Evolutionary conservation across 2,797 vertebrate species (phyloP), one percentile per base, ranked within the genome.

Genomic region (Pseudochromis fuscus): DNA sequence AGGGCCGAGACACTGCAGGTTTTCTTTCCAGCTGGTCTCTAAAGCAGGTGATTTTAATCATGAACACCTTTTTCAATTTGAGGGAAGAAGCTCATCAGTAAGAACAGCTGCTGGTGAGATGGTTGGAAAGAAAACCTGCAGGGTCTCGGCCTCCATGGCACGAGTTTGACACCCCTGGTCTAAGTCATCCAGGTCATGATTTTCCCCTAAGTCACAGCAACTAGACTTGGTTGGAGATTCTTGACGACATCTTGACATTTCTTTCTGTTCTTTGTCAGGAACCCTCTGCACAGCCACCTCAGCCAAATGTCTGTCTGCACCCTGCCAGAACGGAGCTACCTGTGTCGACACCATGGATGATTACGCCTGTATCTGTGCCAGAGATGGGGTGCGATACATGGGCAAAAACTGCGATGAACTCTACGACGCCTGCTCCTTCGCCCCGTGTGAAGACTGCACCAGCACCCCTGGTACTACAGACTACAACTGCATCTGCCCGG

Each of bases 301-400:
- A 3, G 89, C 92, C 4, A 86, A 89, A 62, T 99, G 97, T 59
- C 69, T 92, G 72, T 95, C 94, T 0, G 90, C 81, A 0, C 95
- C 96, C 0, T 99, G 97, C 15, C 75, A 91, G 33, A 96, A 97
- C 0, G 95, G 94, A 7, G 96, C 94, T 0, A 91, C 88, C 51
- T 99, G 97, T 67, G 79, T 90, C 73, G 94, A 95, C 72, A 86
- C 84, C n/a, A 89, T 88, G 67, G 89, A 82, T 0, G 93, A 96
- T 70, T 96, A 96, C 21, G 92, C 86, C 57, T 99, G 97, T 44
- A 67, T 78, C 30, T 97, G 94, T 67, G 88, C 92, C 5, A n/a
- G 11, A 9, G 90, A 92, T 1, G 92, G 91, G 0, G 35, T 95
- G 19, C 87, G 89, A 23, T 96, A 94, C 79, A 83, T n/a, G 78